Evolutionary conservation across 2,113 vertebrate genomes (phyloP), one percentile per base, ranked within the genome.

Genomic region (Gadus macrocephalus): DNA sequence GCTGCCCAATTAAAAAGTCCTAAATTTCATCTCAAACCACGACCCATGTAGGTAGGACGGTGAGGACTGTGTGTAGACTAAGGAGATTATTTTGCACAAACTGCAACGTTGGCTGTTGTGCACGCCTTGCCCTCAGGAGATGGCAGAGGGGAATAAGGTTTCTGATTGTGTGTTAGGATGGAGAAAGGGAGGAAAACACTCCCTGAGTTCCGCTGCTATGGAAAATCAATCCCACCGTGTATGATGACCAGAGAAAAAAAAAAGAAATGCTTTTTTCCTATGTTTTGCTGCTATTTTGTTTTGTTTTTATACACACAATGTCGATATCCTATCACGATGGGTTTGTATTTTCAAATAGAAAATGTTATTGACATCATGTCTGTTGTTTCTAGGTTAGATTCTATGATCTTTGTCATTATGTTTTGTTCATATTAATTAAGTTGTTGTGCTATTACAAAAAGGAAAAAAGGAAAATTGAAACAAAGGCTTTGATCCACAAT

Each of bases 251-350:
- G 80, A 85, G 91, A 81, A 84, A 90, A 81, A 89, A 88, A 88
- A 91, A 89, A 91, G 89, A 87, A 88, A 94, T 94, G 91, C 92
- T 95, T 92, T 87, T 93, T 95, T 91, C 91, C 93, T 90, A 93
- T 93, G 92, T 96, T 95, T 94, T 98, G 96, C 95, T 98, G 96
- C 96, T 98, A 98, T 94, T 49, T 49, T 91, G 93, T 90, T 93
- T 89, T 89, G 90, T 88, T 16, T 15, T 15, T 78, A 86, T 93
- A 94, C 88, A 82, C 79, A 80, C 42, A 87, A 92, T 95, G 95
- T 96, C 93, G 93, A 91, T 95, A 92, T 93, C 93, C 92, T 95
- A 94, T 95, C 94, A 94, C 94, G 93, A 92, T 94, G 92, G 91
- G 90, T 90, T 89, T 93, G 90, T 93, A 95, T 95, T 95, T 95